phyloP scores from a whole-genome alignment of 2,113 vertebrate species.

The Bothrops jararaca region DNA sequence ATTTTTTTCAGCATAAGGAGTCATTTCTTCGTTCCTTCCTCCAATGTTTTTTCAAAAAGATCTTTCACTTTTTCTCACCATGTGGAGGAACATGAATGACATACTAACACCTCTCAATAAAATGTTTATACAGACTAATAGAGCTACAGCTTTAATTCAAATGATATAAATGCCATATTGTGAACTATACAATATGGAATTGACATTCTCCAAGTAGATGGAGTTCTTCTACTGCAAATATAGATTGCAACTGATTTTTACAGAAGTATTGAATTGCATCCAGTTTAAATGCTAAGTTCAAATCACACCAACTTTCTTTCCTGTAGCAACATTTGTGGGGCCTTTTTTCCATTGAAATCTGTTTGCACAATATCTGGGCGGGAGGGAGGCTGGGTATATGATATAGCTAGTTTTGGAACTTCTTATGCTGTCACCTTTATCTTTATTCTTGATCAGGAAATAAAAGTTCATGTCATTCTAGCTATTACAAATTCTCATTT shows the following conservation, averaged over 20 bases:
- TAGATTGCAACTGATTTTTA: not conserved
- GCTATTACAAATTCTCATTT: not conserved
- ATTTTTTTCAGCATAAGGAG: constrained; percentile 24
- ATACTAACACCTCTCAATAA: not conserved
- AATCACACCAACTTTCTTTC: not conserved
- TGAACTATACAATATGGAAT: constrained; percentile 5
- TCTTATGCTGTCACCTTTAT: constrained; percentile 41
- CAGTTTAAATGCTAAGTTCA: constrained; percentile 1
- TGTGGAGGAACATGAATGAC: not conserved
- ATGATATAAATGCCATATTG: constrained; percentile 14
- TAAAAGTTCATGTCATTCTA: constrained; percentile 35
- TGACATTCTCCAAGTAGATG: constrained; percentile 13
- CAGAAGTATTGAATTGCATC: not conserved
- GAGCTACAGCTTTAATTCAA: not conserved
- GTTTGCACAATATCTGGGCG: constrained; percentile 5
- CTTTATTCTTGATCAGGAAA: constrained; percentile 39
- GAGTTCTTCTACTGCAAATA: constrained; percentile 12
- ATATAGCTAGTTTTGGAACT: constrained; percentile 32
- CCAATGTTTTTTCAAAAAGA: not conserved
- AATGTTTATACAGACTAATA: not conserved
- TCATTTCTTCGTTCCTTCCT: constrained; percentile 27
- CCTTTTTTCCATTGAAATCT: constrained; percentile 38
- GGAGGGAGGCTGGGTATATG: constrained; percentile 28
- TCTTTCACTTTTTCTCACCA: constrained; percentile 1
- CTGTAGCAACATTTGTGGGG: constrained; percentile 38